Evolutionary conservation across 2,113 vertebrate species (phyloP), one percentile per base, ranked within the genome.

Genomic region (Struthio camelus): DNA sequence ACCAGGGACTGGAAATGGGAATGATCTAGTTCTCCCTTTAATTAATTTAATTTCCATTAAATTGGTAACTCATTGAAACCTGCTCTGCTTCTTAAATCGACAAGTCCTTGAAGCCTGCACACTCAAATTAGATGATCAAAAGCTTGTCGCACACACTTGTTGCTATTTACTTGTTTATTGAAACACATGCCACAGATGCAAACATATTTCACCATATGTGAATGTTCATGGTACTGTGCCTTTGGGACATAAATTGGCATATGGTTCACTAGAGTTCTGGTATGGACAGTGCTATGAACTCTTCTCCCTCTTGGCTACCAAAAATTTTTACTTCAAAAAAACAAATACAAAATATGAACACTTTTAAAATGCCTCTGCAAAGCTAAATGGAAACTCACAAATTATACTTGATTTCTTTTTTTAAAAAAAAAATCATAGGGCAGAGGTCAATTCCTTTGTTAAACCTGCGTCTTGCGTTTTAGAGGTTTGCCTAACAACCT

Each of bases 191-290:
- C 16, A 61, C 18, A 59, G 38, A 25, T 3, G 12, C 34, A 30
- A 38, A 20, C 11, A 5, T 44, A 11, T 67, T 77, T 67, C 9
- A 34, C 51, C 0, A 0, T 10, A 12, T 50, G 7, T 61, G 25
- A 19, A 28, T 2, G 4, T 36, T 73, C 11, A 12, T 53, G 0
- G 0, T 70, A 59, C 27, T 30, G 23, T 15, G 14, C 17, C 14
- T 73, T 78, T 54, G 42, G 8, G 7, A 2, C 1, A 0, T 44
- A 44, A 80, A 24, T 23, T 42, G 51, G 9, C n/a, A 13, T 16
- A 8, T 22, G 22, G 11, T 34, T 75, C 75, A 6, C 28, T 14
- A 13, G 27, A 46, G 10, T 48, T 73, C 48, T 23, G 30, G 7
- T 38, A 32, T 88, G 44, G 71, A 10, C 15, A 48, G 17, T 50